Conservation (phyloP, 2,113 vertebrate species). For the Tetrax tetrax region DNA sequence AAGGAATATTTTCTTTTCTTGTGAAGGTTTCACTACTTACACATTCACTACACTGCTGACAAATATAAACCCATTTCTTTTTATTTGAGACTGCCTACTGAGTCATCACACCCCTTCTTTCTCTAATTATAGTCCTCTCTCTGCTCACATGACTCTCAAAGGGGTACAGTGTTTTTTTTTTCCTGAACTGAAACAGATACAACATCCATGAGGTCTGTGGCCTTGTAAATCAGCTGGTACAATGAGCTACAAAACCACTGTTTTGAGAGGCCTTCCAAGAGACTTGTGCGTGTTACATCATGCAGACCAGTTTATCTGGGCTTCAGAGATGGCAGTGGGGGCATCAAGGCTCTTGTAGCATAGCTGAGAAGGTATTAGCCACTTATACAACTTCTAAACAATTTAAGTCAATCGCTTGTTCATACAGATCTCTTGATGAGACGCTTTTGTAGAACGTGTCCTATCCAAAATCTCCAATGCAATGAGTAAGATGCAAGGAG, state of each 20-base stretch:
- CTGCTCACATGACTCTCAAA: not conserved
- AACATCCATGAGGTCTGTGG: not conserved
- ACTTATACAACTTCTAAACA: not conserved
- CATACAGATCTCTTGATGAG: not conserved
- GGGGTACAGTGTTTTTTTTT: rapidly evolving
- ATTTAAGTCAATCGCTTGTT: not conserved
- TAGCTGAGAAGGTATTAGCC: not conserved
- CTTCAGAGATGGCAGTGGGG: not conserved
- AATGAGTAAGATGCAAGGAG: not conserved
- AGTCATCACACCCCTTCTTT: not conserved
- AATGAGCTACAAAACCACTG: not conserved
- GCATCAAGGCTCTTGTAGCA: not conserved
- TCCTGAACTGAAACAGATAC: not conserved
- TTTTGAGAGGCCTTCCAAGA: not conserved
- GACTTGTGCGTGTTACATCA: not conserved
- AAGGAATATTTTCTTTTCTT: not conserved
- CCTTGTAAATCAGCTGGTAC: not conserved
- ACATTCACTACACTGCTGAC: not conserved
- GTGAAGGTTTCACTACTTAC: not conserved
- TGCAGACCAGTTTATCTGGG: not conserved
- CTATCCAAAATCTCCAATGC: not conserved
- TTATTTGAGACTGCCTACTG: not conserved
- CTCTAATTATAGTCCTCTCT: not conserved
- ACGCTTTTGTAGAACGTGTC: not conserved
- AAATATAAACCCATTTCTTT: not conserved